Evolutionary conservation across 2,888 invertebrate genomes (phyloP), one percentile per base, ranked within the genome.

Genomic region (Caenorhabditis becei): DNA sequence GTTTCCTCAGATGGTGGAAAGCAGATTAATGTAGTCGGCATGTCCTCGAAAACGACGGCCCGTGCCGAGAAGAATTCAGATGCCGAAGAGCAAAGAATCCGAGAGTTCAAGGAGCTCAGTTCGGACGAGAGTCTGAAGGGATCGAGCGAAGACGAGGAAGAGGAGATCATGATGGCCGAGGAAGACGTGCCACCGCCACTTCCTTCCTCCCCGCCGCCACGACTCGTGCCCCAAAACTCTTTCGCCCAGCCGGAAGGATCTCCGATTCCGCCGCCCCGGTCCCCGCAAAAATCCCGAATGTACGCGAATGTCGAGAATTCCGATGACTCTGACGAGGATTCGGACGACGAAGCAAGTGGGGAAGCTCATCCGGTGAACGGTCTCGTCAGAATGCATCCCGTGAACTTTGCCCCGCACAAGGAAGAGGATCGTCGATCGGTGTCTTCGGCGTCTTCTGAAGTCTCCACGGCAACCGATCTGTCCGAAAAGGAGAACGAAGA

Each of bases 221-320:
- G 58, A n/a, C 28, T 70, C 14, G 2, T 47, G 18, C 7, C 70
- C 26, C 41, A 49, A 28, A 56, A 62, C 11, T 58, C 54, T 10
- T 71, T 26, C 28, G 54, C 53, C 11, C 67, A 61, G 32, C 16
- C 61, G 3, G 63, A 56, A 63, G 62, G 51, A 11, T 69, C 72
- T 11, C 79, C 79, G 28, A 79, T 79, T 51, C 72, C 79, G 4
- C 79, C 79, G 16, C 79, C 79, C 26, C 67, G 79, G 35, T 79
- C 79, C 0, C 80, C 80, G n/a, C 26, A 28, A 26, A 63, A n/a
- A 53, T 74, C 74, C 2, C 28, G 35, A 32, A 80, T 80, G 80
- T 80, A 80, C 54, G 80, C 80, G 18, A 53, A 80, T 59, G 66
- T 67, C 18, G 69, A 69, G 51, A 59, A 61, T 10, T 58, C 51